Evolutionary conservation across 1,140 invertebrate genomes (phyloP), one percentile per base, ranked within the genome.

Genomic region (Achatina immaculata): DNA sequence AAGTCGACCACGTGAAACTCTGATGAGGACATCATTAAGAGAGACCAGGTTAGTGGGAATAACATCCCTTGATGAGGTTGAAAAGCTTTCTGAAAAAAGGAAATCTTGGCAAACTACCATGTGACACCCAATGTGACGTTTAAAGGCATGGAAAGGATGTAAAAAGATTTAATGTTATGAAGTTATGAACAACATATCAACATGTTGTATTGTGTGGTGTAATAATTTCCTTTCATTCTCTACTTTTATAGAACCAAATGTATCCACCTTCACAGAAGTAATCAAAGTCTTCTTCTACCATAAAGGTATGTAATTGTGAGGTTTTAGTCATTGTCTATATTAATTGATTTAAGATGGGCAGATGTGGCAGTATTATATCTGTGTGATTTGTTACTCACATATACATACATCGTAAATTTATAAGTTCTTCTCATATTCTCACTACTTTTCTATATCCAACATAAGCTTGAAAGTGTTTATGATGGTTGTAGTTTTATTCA

Each of bases 231-330:
- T 19, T 66, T 31, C 31, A 28, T n/a, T 34, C 31, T 9, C 14
- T 66, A 11, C 31, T 9, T 66, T 31, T 11, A 71, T 38, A 71
- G 68, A 71, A 71, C 68, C 68, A 38, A 14, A 28, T 6, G 11
- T 71, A 19, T 28, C 7, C 6, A 71, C 68, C 40, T 71, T 19
- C 34, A 7, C 28, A 14, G 21, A 71, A 14, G 11, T 71, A 19
- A 14, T 71, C 31, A 71, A 71, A 36, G 40, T 71, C 31, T 71
- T 71, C 40, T 71, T 38, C 28, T 34, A 71, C 28, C 14, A 16
- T 40, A 71, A 71, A 71, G 68, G 68, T 71, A 36, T 38, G 40
- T 66, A 28, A 66, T 14, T 66, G 62, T 66, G 19, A 9, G 9
- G 9, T 51, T 14, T 14, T 24, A 51, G 48, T 24, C 48, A 51